Base-by-base conservation (phyloP, 2,888 invertebrate species). In the Vesta saturnalis region DNA sequence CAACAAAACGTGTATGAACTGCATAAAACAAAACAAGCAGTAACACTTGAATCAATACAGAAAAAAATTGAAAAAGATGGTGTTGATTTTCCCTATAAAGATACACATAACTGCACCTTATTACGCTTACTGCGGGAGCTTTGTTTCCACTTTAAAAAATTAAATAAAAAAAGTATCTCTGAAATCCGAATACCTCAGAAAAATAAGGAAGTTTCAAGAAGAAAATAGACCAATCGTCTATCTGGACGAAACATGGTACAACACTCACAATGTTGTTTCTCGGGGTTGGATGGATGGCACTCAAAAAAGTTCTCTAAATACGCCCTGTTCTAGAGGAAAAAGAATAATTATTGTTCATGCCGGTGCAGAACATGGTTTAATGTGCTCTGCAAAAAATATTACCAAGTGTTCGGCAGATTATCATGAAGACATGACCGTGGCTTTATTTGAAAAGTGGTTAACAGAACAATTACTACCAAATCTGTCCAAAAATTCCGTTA, bases 191-290 rank as follows among this genome's bases (percentile, higher is more conserved):
- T 59, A 59, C 43, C 15, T 64, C 12, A 47, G 2, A 10, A 19
- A 49, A 64, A 59, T 64, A n/a, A 30, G 16, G 12, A 30, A 47
- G 55, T 19, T 19, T 49, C 35, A 14, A 61, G 22, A 16, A 47
- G 22, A 46, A 54, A 62, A 55, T 43, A 39, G 15, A 52, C 18
- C 16, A 6, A 56, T 61, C 10, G 21, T 55, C 8, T 73, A 73
- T 64, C 49, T 73, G 43, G 73, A 74, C 43, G 73, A 76, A 64
- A 76, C 73, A 1, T 74, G 74, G 76, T 74, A 63, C 46, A 70
- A 74, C 46, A 73, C 71, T 8, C 73, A 73, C 23, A 71, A 73
- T 64, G 64, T 64, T 21, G 64, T 70, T 14, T 56, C 66, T 23
- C 59, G 67, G 58, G 67, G 73, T 21, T 75, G 74, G 73, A 60